phyloP scores from a whole-genome alignment of 2,797 vertebrate genomes.

The Poecilia gillii region DNA sequence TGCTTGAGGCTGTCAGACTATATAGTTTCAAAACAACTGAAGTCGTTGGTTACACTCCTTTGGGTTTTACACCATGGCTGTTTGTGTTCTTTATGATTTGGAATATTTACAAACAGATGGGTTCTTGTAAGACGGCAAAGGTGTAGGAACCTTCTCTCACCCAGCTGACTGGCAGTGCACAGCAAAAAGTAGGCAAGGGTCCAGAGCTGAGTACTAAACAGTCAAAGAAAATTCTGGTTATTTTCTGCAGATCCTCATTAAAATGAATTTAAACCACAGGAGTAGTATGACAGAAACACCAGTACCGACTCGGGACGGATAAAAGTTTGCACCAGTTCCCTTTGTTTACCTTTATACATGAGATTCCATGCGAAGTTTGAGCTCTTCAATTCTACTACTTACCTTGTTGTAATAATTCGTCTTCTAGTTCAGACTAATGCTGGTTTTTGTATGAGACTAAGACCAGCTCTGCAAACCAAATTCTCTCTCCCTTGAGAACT shows the following conservation, averaged over 20 bases:
- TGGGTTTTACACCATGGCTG: not conserved
- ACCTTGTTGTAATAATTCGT: not conserved
- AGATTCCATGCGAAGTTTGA: not conserved
- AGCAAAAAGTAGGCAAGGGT: not conserved
- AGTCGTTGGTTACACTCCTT: not conserved
- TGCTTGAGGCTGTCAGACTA: not conserved
- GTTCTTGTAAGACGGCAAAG: not conserved
- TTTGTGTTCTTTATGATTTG: not conserved
- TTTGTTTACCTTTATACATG: not conserved
- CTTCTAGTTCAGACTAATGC: not conserved
- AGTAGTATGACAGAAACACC: not conserved
- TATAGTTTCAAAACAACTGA: not conserved
- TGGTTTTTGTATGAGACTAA: not conserved
- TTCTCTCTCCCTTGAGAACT: not conserved
- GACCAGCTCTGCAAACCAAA: not conserved
- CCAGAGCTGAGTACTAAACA: not conserved
- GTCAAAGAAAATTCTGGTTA: not conserved
- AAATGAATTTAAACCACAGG: not conserved
- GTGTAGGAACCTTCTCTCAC: not conserved
- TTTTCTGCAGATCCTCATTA: not conserved
- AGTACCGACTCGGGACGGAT: not conserved
- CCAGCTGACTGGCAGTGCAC: constrained; percentile 1
- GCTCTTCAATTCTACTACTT: not conserved
- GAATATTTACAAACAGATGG: not conserved
- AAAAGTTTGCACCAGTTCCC: not conserved